Percentiles rank a stretch among this genome's conserved stretches.
These are phyloP conservation scores for Calephelis perditalis DNA, from an alignment of 2,888 invertebrate species.

Conservation along the genomic window DNA sequence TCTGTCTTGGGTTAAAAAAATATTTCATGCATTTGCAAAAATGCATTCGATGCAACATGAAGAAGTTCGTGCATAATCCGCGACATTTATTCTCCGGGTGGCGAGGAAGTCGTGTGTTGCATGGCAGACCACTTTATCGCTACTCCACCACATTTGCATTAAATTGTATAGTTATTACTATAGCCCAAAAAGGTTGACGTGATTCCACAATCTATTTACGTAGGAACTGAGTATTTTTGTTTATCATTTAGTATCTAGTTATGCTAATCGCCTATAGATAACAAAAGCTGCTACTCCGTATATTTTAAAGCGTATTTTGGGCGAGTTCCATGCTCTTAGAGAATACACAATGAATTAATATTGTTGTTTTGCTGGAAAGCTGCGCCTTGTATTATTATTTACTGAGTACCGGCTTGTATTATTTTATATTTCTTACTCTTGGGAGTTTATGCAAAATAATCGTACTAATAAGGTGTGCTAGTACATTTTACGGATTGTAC, in stretches of 20 bases:
- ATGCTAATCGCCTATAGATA: slow-evolving; percentile 1
- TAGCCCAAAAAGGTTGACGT: slow-evolving; percentile 27
- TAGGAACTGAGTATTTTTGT: slow-evolving; percentile 13
- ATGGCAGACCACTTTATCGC: slow-evolving; percentile 36
- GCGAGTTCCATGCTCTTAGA: slow-evolving; percentile 2
- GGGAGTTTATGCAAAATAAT: too few species aligned
- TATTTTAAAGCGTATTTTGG: slow-evolving; percentile 9
- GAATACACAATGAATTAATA: neutral
- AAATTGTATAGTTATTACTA: slow-evolving; percentile 48
- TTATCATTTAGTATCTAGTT: slow-evolving; percentile 14
- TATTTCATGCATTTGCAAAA: too few species aligned
- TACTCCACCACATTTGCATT: slow-evolving; percentile 59
- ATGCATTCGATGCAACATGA: neutral
- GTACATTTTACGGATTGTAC: too few species aligned
- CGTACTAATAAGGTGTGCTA: too few species aligned
- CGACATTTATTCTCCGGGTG: slow-evolving; percentile 39
- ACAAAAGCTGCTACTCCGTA: slow-evolving; percentile 2
- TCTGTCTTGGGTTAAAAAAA: too few species aligned
- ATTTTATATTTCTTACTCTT: too few species aligned
- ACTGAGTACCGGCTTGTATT: neutral
- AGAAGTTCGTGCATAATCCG: slow-evolving; percentile 30
- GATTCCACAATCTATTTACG: slow-evolving; percentile 17
- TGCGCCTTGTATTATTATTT: neutral
- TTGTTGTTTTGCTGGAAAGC: neutral
- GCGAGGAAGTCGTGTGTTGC: slow-evolving; percentile 27